A percentile compares a stretch with the other conserved stretches of the same genome.
Conservation (phyloP, 2,888 invertebrate genomes). For the Synanthedon vespiformis region DNA sequence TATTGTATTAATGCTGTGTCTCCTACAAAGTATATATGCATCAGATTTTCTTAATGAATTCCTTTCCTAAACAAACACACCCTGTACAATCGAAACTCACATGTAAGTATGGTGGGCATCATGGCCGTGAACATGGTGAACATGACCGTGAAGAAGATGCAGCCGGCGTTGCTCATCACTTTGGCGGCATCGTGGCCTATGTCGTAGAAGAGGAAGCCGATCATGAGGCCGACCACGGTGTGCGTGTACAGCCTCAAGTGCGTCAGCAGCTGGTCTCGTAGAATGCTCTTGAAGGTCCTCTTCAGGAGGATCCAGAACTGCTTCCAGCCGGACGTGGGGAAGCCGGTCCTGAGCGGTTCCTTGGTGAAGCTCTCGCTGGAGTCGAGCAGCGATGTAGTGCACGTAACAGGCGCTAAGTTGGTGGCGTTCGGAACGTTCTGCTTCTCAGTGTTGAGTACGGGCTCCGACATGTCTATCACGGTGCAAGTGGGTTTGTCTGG, state of each 20-base stretch:
- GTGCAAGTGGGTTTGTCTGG: slow-evolving; percentile 65
- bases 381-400: slow-evolving; percentile 78
- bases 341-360: slow-evolving; percentile 75
- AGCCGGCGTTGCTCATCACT: slow-evolving; percentile 94
- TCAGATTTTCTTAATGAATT: no score
- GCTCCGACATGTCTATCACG: slow-evolving; percentile 67
- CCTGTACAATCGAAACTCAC: slow-evolving; percentile 73
- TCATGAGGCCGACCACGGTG: slow-evolving; percentile 88
- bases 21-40: no score
- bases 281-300: slow-evolving; percentile 83
- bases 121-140: slow-evolving; percentile 98
- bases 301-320: slow-evolving; percentile 92
- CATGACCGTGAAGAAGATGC: slow-evolving; percentile 95
- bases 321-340: slow-evolving; percentile 84
- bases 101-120: slow-evolving; percentile 98
- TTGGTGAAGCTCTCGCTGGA: slow-evolving; percentile 80
- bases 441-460: slow-evolving; percentile 42
- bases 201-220: slow-evolving; percentile 93
- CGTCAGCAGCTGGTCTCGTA: slow-evolving; percentile 89
- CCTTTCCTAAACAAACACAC: no score
- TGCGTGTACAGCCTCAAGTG: slow-evolving; percentile 89
- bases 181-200: slow-evolving; percentile 94
- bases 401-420: slow-evolving; percentile 69
- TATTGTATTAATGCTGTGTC: no score
- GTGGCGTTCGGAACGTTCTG: slow-evolving; percentile 38